A percentile compares a stretch with the other conserved stretches of the same genome.
phyloP scores from a whole-genome alignment of 2,888 invertebrate species.

The Balanococcus diminutus region DNA sequence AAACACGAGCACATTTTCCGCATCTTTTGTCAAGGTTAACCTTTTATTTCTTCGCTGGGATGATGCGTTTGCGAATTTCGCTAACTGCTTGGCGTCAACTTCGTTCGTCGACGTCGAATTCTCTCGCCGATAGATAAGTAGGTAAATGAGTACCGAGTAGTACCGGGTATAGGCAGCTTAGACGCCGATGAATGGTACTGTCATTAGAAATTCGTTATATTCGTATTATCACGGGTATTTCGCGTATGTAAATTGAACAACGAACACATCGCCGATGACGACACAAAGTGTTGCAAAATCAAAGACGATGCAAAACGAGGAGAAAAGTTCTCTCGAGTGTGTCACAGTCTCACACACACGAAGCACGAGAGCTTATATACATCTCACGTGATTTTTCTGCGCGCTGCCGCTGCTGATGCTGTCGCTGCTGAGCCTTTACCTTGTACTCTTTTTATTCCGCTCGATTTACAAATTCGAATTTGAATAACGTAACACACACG shows the following conservation, averaged over 20 bases:
- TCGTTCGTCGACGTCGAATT: too few species aligned
- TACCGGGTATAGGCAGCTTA: not conserved
- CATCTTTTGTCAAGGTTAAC: too few species aligned
- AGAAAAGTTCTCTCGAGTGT: not conserved
- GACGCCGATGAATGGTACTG: not conserved
- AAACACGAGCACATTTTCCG: too few species aligned
- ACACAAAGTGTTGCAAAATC: not conserved
- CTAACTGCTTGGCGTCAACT: too few species aligned
- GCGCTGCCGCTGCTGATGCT: not conserved
- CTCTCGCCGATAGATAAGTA: too few species aligned
- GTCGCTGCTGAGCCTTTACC: not conserved
- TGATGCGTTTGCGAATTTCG: too few species aligned
- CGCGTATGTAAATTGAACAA: not conserved
- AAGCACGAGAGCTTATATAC: not conserved
- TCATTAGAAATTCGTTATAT: not conserved
- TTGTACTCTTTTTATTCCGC: slow-evolving; percentile 11
- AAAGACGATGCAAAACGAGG: not conserved
- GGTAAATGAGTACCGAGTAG: too few species aligned
- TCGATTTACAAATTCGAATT: slow-evolving; percentile 25
- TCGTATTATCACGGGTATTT: not conserved
- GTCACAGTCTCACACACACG: too few species aligned
- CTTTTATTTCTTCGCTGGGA: too few species aligned
- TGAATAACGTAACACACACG: slow-evolving; percentile 15
- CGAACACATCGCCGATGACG: not conserved
- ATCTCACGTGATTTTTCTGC: not conserved